These are phyloP conservation scores for Chymomyza caudatula DNA, from an alignment of 2,888 invertebrate genomes.

Conservation along the genomic window DNA sequence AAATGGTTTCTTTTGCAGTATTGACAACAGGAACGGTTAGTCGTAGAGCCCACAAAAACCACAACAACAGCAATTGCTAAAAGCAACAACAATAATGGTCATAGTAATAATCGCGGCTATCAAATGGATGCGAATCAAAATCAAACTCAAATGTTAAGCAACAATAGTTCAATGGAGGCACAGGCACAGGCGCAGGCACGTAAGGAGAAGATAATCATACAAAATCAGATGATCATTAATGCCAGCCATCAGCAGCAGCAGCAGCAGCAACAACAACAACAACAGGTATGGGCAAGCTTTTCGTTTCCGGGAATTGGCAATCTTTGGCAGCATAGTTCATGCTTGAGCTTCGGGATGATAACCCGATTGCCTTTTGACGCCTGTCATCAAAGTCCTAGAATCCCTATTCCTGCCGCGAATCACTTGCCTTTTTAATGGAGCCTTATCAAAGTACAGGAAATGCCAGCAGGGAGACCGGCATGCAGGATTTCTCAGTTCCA, in stretches of 20 bases:
- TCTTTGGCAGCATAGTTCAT: too few species aligned
- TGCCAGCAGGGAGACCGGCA: too few species aligned
- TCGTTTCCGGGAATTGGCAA: too few species aligned
- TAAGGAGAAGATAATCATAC: slow-evolving; percentile 75
- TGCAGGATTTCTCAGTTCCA: too few species aligned
- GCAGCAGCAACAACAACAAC: slow-evolving; percentile 72
- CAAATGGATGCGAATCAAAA: slow-evolving; percentile 70
- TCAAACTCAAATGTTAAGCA: slow-evolving; percentile 39
- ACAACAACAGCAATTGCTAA: slow-evolving; percentile 60
- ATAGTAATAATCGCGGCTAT: slow-evolving; percentile 72
- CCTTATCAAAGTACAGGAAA: too few species aligned
- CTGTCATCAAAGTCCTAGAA: too few species aligned
- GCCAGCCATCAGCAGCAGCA: slow-evolving; percentile 72
- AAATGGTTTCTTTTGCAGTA: slow-evolving; percentile 61
- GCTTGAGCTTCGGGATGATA: too few species aligned
- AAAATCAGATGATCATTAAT: slow-evolving; percentile 77
- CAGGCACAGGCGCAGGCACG: slow-evolving; percentile 57
- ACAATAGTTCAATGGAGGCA: slow-evolving; percentile 54
- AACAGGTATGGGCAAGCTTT: too few species aligned
- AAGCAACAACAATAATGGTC: slow-evolving; percentile 77
- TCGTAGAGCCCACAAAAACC: slow-evolving; percentile 63
- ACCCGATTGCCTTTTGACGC: too few species aligned
- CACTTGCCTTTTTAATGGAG: too few species aligned
- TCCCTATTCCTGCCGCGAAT: too few species aligned
- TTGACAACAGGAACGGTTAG: slow-evolving; percentile 78